Conservation (phyloP, 2,113 vertebrate species). For the Etheostoma spectabile region DNA sequence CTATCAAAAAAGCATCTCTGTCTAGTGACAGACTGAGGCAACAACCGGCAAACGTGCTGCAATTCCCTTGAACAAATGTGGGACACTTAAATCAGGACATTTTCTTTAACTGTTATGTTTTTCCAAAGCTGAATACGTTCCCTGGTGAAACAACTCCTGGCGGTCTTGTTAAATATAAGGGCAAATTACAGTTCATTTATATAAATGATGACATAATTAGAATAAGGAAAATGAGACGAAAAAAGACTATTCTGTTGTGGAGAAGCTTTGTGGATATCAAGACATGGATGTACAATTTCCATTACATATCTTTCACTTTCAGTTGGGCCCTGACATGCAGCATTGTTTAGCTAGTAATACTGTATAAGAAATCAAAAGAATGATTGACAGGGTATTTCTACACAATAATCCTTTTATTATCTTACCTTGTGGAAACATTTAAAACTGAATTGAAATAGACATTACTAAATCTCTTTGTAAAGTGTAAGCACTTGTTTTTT, state of each 20-base stretch:
- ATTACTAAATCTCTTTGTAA: conserved; percentile 37
- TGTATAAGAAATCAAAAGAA: conserved; percentile 20
- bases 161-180: conserved; percentile 25
- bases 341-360: conserved; percentile 1
- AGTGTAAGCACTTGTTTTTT: conserved; percentile 47
- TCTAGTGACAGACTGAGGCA: conserved; percentile 73
- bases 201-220: conserved; percentile 25
- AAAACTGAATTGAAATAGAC: conserved; percentile 30
- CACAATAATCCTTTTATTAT: conserved; percentile 38
- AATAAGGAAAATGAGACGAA: conserved; percentile 15
- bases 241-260: conserved; percentile 1
- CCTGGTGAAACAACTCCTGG: conserved; percentile 6
- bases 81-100: conserved; percentile 57
- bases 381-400: conserved; percentile 19
- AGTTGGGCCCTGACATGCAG: neutral
- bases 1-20: conserved; percentile 31
- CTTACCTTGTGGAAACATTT: conserved; percentile 40
- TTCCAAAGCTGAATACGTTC: conserved; percentile 38
- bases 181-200: conserved; percentile 26
- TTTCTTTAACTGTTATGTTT: conserved; percentile 55
- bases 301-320: conserved; percentile 27
- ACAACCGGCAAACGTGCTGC: conserved; percentile 63
- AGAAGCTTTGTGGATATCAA: conserved; percentile 2
- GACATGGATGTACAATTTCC: neutral
- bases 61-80: conserved; percentile 66